Evolutionary conservation across 2,113 vertebrate genomes (phyloP), one percentile per base, ranked within the genome.

Genomic region (Alligator sinensis): DNA sequence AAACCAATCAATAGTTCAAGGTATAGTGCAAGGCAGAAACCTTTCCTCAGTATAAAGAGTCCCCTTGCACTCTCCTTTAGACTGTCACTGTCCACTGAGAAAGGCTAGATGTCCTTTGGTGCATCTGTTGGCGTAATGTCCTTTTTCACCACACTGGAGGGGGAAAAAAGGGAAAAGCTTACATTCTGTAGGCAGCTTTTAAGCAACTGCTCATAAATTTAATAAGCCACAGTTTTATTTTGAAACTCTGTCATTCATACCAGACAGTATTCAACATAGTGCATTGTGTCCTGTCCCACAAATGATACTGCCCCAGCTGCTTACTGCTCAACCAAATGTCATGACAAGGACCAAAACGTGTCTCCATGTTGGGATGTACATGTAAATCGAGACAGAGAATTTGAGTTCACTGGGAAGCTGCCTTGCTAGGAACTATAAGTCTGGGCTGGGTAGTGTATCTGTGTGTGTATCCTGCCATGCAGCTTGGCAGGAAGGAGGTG

Each of bases 81-180:
- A 92, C 92, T 91, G 57, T 98, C 98, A 99, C 97, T 99, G 99
- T 96, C 99, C 99, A 91, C 99, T 99, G 97, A 99, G 98, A 97
- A 99, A 99, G 87, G 99, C 99, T 94, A 99, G 98, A 84, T 99
- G 99, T 94, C 99, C 99, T 98, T 99, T 99, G 91, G 99, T 99
- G 97, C 99, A 99, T 98, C 99, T 99, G 98, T 99, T 99, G 97
- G 99, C 99, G 78, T 99, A 99, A 97, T 99, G 99, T 95, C 99
- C 99, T 97, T 99, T 99, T 96, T 99, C 99, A 70, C 99, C 99
- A 95, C 99, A 99, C 99, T 99, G 82, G 58, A 96, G 88, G 94
- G 84, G 92, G 60, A 87, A 54, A 14, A 60, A 34, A 94, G 47
- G 64, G 6, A 84, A 16, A 47, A 77, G 61, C 91, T 80, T 82